Evolutionary conservation across 2,113 vertebrate genomes (phyloP).

Genomic region (Xenopus tropicalis): DNA sequence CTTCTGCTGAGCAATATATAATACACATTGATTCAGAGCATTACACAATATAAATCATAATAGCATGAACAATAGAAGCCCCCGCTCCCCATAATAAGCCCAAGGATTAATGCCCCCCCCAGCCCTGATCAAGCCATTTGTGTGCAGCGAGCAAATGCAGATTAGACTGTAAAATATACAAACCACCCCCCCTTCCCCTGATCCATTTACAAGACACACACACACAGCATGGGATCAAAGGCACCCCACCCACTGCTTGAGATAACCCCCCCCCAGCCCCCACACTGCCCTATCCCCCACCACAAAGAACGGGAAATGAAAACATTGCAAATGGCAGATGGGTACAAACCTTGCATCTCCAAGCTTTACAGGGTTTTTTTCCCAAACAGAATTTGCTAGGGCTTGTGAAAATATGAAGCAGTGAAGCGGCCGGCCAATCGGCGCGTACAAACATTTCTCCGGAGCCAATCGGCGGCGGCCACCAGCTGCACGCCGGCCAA

Average conservation of each 20-base stretch:
- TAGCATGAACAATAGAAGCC: too few species aligned
- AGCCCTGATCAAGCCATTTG: too few species aligned
- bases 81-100: too few species aligned
- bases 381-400: conserved; percentile 50
- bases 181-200: conserved; percentile 21
- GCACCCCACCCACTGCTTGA: conserved; percentile 45
- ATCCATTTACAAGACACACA: conserved; percentile 39
- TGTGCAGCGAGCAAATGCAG: too few species aligned
- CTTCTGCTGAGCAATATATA: conserved; percentile 17
- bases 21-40: not conserved
- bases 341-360: conserved; percentile 74
- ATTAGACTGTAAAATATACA: not conserved
- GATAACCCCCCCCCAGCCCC: not conserved
- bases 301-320: not conserved
- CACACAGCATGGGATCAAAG: conserved; percentile 41
- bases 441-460: conserved; percentile 16
- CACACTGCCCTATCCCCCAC: not conserved
- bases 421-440: conserved; percentile 59
- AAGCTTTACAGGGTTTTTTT: conserved; percentile 54
- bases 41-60: too few species aligned
- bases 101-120: too few species aligned
- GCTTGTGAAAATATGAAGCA: conserved; percentile 58
- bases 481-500: conserved; percentile 57
- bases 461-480: conserved; percentile 60
- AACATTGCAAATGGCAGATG: conserved; percentile 6